phyloP scores from a whole-genome alignment of 2,113 vertebrate genomes.

The Garra rufa region DNA sequence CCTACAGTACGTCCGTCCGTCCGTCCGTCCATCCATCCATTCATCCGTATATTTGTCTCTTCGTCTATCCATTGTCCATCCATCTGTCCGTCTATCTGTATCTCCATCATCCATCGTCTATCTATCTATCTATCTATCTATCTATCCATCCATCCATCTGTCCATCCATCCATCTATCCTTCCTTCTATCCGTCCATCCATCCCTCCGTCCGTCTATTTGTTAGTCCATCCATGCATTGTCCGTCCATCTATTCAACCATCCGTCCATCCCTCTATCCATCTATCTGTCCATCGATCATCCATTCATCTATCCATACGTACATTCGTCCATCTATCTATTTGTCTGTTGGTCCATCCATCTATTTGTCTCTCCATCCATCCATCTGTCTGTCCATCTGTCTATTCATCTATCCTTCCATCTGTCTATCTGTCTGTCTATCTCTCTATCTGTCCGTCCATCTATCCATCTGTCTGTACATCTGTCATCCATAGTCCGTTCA shows the following conservation, averaged over 20 bases:
- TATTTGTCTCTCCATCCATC: background rate
- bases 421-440: background rate
- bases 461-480: background rate
- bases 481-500: too few species aligned
- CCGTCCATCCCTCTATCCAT: too few species aligned
- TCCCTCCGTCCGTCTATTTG: background rate
- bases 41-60: background rate
- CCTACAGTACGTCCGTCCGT: too few species aligned
- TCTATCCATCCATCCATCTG: background rate
- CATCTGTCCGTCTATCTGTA: background rate
- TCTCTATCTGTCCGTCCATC: background rate
- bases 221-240: background rate
- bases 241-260: too few species aligned
- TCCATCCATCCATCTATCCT: background rate
- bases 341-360: background rate
- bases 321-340: background rate
- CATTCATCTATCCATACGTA: background rate
- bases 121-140: background rate
- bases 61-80: background rate
- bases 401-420: background rate
- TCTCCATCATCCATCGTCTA: too few species aligned
- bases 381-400: background rate
- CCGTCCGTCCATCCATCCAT: background rate
- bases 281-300: too few species aligned
- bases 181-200: background rate